Evolutionary conservation across 2,113 vertebrate species (phyloP).

Genomic region (Eulemur macaco): DNA sequence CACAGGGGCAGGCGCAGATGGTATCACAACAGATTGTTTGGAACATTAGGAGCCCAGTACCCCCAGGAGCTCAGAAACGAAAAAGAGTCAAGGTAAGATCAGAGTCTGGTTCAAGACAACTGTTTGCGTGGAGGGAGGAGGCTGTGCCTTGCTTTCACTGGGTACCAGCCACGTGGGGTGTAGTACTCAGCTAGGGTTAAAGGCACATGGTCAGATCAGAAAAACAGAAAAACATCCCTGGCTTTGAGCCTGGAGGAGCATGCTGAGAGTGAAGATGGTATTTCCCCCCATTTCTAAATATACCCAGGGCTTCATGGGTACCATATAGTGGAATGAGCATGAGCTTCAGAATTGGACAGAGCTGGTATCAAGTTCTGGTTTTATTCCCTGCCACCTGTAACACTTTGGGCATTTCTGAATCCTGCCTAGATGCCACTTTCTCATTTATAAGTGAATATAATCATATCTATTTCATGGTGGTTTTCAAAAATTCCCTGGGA

Average conservation of each 20-base stretch:
- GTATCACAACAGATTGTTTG: not conserved
- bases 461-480: not conserved
- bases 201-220: not conserved
- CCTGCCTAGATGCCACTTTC: not conserved
- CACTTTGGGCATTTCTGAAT: not conserved
- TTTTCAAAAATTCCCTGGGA: not conserved
- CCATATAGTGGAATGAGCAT: not conserved
- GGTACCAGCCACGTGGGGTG: not conserved
- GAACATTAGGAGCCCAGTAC: rapidly evolving
- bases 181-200: not conserved
- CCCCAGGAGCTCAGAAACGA: not conserved
- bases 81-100: not conserved
- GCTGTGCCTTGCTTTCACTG: not conserved
- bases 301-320: not conserved
- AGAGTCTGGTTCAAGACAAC: not conserved
- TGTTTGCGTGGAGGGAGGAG: not conserved
- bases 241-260: not conserved
- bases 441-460: not conserved
- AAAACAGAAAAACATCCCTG: not conserved
- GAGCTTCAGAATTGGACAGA: not conserved
- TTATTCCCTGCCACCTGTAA: not conserved
- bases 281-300: not conserved
- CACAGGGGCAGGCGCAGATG: not conserved
- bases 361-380: not conserved
- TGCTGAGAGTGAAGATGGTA: not conserved